These are phyloP conservation scores for Protaetia brevitarsis DNA, from an alignment of 1,140 invertebrate species.

Conservation along the genomic window DNA sequence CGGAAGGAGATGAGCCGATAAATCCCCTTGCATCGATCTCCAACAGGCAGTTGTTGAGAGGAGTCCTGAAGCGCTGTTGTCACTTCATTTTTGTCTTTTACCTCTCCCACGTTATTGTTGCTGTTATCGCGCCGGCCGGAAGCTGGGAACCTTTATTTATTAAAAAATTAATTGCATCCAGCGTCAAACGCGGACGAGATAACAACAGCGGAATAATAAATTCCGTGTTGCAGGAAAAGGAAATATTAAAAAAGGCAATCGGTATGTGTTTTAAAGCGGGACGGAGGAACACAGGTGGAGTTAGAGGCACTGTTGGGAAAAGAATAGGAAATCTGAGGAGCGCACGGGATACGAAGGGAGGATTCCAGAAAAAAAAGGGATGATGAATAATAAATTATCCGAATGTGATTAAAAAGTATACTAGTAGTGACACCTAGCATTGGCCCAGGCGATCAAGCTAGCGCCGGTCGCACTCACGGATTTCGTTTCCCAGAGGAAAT, in stretches of 20 bases:
- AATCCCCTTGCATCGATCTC: constrained; percentile 4
- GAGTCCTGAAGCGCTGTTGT: neutral
- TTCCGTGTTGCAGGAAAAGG: neutral
- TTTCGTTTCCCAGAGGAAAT: constrained; percentile 32
- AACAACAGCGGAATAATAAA: no score
- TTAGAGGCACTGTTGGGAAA: no score
- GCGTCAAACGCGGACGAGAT: no score
- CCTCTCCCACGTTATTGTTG: neutral
- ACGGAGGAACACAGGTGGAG: neutral
- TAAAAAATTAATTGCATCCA: neutral
- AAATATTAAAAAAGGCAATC: neutral
- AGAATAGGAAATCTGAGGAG: neutral
- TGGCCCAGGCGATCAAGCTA: constrained; percentile 1
- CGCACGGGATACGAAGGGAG: no score
- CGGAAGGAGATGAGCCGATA: neutral
- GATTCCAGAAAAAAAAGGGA: no score
- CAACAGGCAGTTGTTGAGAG: neutral
- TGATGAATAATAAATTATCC: constrained; percentile 27
- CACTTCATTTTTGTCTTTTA: neutral
- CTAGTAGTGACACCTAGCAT: constrained; percentile 26
- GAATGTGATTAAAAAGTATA: constrained; percentile 31
- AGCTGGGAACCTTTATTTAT: neutral
- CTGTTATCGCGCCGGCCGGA: no score
- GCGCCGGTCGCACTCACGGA: constrained; percentile 13
- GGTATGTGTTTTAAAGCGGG: neutral